These are phyloP conservation scores for Agonopterix arenella DNA, from an alignment of 2,888 invertebrate species.

Conservation along the genomic window DNA sequence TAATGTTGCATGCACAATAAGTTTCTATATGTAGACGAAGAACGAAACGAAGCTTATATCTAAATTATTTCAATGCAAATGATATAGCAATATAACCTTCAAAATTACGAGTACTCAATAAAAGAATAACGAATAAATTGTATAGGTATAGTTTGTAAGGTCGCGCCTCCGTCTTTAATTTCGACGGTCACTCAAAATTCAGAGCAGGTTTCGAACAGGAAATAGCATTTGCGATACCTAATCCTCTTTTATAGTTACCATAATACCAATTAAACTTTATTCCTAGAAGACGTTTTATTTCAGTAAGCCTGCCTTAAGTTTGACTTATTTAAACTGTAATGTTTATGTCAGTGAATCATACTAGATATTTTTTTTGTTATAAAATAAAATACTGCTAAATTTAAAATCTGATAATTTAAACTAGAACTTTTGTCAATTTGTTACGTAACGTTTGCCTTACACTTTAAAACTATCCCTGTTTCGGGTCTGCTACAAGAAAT, in stretches of 20 bases:
- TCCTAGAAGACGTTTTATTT: conserved; percentile 6
- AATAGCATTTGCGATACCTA: conserved; percentile 33
- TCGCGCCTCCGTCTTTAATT: not conserved
- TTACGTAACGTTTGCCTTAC: no score
- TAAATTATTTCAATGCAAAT: not conserved
- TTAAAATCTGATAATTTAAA: no score
- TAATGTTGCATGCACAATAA: no score
- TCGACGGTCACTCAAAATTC: conserved; percentile 36
- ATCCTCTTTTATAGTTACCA: conserved; percentile 37
- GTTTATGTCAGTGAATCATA: no score
- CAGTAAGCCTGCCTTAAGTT: not conserved
- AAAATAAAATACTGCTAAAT: no score
- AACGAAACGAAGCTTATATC: no score
- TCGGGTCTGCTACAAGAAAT: no score
- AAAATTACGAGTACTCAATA: not conserved
- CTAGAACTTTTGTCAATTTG: no score
- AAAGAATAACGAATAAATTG: not conserved
- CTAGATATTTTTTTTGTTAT: no score
- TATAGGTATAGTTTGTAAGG: not conserved
- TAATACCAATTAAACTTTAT: conserved; percentile 29
- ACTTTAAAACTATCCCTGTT: no score
- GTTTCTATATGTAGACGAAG: no score
- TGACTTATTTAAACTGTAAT: no score
- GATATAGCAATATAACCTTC: not conserved
- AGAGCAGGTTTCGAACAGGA: conserved; percentile 30